Evolutionary conservation across 2,888 invertebrate genomes (phyloP).

Genomic region (Caenorhabditis drosophilae): DNA sequence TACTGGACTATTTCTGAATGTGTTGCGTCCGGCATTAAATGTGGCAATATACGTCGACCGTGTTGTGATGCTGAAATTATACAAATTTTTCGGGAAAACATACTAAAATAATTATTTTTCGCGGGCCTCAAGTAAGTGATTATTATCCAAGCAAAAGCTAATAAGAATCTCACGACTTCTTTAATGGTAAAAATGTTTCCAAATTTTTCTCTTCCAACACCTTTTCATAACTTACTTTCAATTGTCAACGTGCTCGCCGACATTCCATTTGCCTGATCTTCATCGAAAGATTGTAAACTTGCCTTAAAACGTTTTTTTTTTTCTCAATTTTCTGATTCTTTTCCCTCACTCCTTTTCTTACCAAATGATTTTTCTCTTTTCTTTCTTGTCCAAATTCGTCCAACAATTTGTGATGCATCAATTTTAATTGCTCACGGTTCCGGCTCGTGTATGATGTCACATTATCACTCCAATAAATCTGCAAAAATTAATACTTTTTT

Average conservation of each 20-base stretch:
- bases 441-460: slow-evolving; percentile 32
- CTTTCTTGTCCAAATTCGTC: slow-evolving; percentile 46
- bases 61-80: neutral
- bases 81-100: neutral
- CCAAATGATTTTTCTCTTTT: slow-evolving; percentile 14
- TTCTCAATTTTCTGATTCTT: neutral
- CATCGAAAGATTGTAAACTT: neutral
- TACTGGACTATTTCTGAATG: slow-evolving; percentile 34
- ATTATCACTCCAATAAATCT: slow-evolving; percentile 48
- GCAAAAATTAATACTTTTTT: slow-evolving; percentile 5
- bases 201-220: too few relatives aligned
- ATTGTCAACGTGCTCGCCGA: slow-evolving; percentile 31
- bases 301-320: too few relatives aligned
- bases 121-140: too few relatives aligned
- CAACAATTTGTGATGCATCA: slow-evolving; percentile 38
- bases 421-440: slow-evolving; percentile 26
- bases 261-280: slow-evolving; percentile 11
- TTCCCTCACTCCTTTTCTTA: too few relatives aligned
- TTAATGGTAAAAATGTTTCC: too few relatives aligned
- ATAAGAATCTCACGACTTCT: too few relatives aligned
- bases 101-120: slow-evolving; percentile 8
- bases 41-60: slow-evolving; percentile 39
- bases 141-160: too few relatives aligned
- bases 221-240: too few relatives aligned
- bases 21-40: slow-evolving; percentile 26